phyloP scores from a whole-genome alignment of 2,888 invertebrate species.

The Eristalis pertinax region DNA sequence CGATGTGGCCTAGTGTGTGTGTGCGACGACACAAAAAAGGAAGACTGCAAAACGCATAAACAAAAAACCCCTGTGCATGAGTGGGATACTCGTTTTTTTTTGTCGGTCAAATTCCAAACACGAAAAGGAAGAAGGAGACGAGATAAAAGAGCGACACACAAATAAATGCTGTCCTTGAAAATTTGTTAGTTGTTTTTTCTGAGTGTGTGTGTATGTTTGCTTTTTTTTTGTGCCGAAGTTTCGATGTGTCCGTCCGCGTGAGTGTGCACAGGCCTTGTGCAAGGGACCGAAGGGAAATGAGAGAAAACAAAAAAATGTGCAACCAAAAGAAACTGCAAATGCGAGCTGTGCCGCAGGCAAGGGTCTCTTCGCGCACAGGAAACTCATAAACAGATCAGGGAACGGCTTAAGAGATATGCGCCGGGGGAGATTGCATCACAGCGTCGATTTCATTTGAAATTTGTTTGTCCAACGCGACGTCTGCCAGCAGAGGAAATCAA shows the following conservation, averaged over 20 bases:
- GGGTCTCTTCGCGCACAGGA: background rate
- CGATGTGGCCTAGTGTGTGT: background rate
- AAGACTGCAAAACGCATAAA: constrained; percentile 42
- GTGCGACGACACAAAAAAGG: background rate
- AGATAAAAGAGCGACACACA: constrained; percentile 26
- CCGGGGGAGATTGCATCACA: background rate
- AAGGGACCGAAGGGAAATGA: background rate
- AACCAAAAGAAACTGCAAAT: constrained; percentile 17
- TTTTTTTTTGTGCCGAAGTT: background rate
- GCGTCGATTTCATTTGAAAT: background rate
- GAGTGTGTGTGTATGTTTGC: background rate
- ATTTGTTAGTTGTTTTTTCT: background rate
- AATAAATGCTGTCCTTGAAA: constrained; percentile 57
- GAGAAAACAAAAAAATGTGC: background rate
- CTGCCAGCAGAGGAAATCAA: background rate
- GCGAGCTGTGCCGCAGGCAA: background rate
- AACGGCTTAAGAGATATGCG: background rate
- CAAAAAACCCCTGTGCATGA: constrained; percentile 28
- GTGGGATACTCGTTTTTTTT: constrained; percentile 3
- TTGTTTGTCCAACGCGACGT: background rate
- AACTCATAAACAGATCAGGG: background rate
- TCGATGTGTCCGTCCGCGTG: background rate
- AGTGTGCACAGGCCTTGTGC: background rate
- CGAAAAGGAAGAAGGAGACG: constrained; percentile 22
- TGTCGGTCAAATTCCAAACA: constrained; percentile 8